Evolutionary conservation across 1,140 invertebrate species (phyloP), one percentile per base, ranked within the genome.

Genomic region (Dreissena polymorpha): DNA sequence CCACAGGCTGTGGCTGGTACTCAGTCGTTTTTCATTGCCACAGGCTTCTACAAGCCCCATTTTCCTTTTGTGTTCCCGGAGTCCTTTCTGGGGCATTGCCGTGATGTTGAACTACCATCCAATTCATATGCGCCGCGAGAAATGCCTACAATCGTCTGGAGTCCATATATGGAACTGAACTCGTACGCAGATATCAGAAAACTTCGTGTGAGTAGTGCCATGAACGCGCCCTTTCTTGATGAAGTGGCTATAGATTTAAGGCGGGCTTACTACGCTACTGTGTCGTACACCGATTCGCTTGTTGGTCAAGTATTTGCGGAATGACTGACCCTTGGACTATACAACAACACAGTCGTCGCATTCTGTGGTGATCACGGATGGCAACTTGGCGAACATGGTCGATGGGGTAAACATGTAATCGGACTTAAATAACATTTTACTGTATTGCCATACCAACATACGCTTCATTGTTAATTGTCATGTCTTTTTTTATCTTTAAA

Each of bases 331-430:
- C 88, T 88, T n/a, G 90, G 90, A n/a, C 75, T 94, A 86, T 86
- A 93, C 69, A 92, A 94, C 16, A 95, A 95, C 86, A 97, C 97
- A n/a, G 94, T 96, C n/a, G 92, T 97, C 29, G 93, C 96, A 71
- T 92, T 97, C 27, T 95, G 96, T 50, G 95, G 96, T 65, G 97
- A 98, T 92, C 96, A 97, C 93, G 97, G 96, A 96, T 97, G 96
- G 96, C 96, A 96, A 27, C 90, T 97, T 68, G 97, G 97, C 29
- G 96, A 98, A 93, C 96, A 97, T 21, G 78, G 75, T 39, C 95
- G 96, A 90, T 97, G 97, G 96, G 95, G 96, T n/a, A 97, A 97
- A 93, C 97, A 96, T 89, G 97, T 96, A 89, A 97, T 97, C 91
- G 39, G 39, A 39, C 39, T 39, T 39, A 5, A 39, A 39, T 39